These are phyloP conservation scores for Orius insidiosus DNA, from an alignment of 1,140 invertebrate species.

Conservation along the genomic window DNA sequence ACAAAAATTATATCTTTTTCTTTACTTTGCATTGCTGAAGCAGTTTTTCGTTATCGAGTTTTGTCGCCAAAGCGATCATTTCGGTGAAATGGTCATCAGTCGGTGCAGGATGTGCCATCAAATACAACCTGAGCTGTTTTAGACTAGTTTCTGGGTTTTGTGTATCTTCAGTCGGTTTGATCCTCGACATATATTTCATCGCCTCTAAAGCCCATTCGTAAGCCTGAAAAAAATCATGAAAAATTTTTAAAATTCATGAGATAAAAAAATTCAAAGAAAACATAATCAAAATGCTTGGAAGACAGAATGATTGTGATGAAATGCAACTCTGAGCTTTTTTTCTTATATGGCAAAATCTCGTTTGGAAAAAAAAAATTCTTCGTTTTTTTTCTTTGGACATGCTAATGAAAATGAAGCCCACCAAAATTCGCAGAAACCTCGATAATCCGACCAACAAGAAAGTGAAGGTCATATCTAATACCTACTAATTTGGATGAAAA, in stretches of 20 bases:
- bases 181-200: conserved; percentile 39
- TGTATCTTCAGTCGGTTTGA: conserved; percentile 38
- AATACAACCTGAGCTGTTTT: conserved; percentile 37
- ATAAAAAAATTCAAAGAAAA: not conserved
- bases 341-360: too few species aligned
- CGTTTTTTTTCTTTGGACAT: too few species aligned
- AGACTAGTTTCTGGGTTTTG: conserved; percentile 23
- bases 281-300: not conserved
- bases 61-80: conserved; percentile 51
- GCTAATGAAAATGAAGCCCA: too few species aligned
- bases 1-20: not conserved
- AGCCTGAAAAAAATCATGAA: conserved; percentile 33
- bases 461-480: too few species aligned
- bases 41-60: conserved; percentile 54
- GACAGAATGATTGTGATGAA: not conserved
- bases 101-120: conserved; percentile 37
- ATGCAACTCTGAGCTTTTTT: not conserved
- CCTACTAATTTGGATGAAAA: too few species aligned
- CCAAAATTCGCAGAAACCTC: too few species aligned
- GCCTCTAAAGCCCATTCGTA: conserved; percentile 56
- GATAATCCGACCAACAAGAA: too few species aligned
- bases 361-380: too few species aligned
- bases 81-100: conserved; percentile 43
- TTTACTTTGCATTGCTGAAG: conserved; percentile 44
- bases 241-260: not conserved